A percentile compares a stretch with the other conserved stretches of the same genome.
Evolutionary conservation across 1,140 invertebrate genomes (phyloP).

Genomic region (Bombus confusus): DNA sequence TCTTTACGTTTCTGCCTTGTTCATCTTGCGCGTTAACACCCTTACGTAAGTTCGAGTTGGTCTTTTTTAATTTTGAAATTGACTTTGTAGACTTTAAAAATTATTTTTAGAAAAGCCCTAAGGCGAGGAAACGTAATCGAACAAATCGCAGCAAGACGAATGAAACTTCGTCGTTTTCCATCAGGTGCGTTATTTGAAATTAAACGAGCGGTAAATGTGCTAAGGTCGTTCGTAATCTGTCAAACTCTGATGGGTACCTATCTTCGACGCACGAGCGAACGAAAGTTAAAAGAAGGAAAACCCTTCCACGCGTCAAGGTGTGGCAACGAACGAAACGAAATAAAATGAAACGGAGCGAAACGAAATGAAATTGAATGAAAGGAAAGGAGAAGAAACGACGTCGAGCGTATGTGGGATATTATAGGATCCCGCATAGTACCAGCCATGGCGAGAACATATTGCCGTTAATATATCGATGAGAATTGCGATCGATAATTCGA

Average conservation of each 20-base stretch:
- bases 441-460: slow-evolving; percentile 28
- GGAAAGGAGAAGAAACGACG: slow-evolving; percentile 16
- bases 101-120: neutral
- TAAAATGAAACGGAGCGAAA: neutral
- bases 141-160: too few relatives aligned
- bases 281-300: slow-evolving; percentile 18
- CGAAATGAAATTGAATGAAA: neutral
- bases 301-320: slow-evolving; percentile 15
- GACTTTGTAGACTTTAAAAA: neutral
- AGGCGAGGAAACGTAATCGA: neutral
- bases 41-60: too few relatives aligned
- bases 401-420: slow-evolving; percentile 11
- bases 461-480: neutral
- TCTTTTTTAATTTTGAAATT: neutral
- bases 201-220: neutral
- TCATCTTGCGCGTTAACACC: slow-evolving; percentile 1
- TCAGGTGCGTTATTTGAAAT: neutral
- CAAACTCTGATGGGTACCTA: neutral
- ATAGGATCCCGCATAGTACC: slow-evolving; percentile 27
- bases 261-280: neutral
- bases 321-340: neutral
- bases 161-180: neutral
- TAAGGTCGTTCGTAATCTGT: neutral
- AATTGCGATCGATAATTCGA: slow-evolving; percentile 41
- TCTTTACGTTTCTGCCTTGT: neutral